These are phyloP conservation scores for Hartigia nigra DNA, from an alignment of 2,888 invertebrate species.

Conservation along the genomic window DNA sequence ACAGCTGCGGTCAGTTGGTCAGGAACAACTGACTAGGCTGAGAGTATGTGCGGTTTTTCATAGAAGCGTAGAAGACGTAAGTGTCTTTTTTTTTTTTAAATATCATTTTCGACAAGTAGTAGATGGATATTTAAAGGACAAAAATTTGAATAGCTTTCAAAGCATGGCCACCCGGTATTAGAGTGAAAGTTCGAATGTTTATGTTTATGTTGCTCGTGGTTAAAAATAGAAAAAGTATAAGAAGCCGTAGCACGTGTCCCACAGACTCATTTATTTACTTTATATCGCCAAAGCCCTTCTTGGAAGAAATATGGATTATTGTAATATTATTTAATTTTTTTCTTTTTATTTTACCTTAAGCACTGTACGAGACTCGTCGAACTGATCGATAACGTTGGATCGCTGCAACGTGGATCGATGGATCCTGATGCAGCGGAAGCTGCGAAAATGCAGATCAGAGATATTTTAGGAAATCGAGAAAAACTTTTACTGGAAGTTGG, in stretches of 20 bases:
- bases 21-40: conserved; percentile 81
- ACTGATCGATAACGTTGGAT: conserved; percentile 69
- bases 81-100: conserved; percentile 7
- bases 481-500: conserved; percentile 77
- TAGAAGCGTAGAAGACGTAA: conserved; percentile 68
- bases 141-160: not conserved
- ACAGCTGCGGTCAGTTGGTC: conserved; percentile 75
- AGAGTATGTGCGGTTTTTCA: conserved; percentile 82
- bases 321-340: not conserved
- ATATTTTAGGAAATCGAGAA: conserved; percentile 72
- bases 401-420: conserved; percentile 10
- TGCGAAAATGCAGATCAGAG: conserved; percentile 60
- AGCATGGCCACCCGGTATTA: not conserved
- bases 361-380: conserved; percentile 74
- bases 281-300: conserved; percentile 3
- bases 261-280: conserved; percentile 9
- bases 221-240: conserved; percentile 3
- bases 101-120: not conserved
- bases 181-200: conserved; percentile 3
- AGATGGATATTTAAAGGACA: not conserved
- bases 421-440: not conserved
- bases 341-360: conserved; percentile 46
- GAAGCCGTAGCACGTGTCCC: conserved; percentile 2
- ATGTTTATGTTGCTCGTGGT: not conserved
- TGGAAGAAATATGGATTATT: conserved; percentile 5